Conservation (phyloP, 1,140 invertebrate species). For the Drosophila murphyi region DNA sequence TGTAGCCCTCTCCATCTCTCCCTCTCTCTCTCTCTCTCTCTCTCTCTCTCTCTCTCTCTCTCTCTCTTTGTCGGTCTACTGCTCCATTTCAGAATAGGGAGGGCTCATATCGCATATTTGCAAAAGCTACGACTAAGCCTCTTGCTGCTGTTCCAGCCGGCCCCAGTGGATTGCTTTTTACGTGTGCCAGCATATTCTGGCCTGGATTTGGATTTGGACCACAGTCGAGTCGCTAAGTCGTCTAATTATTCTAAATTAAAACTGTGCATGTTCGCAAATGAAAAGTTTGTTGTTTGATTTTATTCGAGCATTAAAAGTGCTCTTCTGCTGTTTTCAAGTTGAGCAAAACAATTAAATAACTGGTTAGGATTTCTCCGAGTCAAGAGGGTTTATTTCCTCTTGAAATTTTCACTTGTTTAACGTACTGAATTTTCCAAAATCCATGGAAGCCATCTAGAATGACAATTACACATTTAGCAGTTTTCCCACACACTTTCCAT, state of each 20-base stretch:
- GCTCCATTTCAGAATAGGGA: not conserved
- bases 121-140: conserved; percentile 11
- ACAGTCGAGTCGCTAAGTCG: conserved; percentile 9
- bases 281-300: too few relatives aligned
- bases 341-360: too few relatives aligned
- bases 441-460: too few relatives aligned
- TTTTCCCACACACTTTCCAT: too few relatives aligned
- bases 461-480: too few relatives aligned
- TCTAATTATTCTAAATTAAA: conserved; percentile 21
- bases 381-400: too few relatives aligned
- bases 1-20: not conserved
- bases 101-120: conserved; percentile 11
- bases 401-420: too few relatives aligned
- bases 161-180: conserved; percentile 14
- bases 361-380: too few relatives aligned
- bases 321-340: too few relatives aligned
- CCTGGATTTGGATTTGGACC: conserved; percentile 12
- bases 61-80: not conserved
- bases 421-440: too few relatives aligned
- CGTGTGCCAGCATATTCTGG: conserved; percentile 9
- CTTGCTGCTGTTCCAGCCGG: conserved; percentile 1
- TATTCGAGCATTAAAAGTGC: not conserved
- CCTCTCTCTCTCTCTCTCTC: not conserved
- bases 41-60: not conserved
- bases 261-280: not conserved